These are phyloP conservation scores for Orthosia incerta DNA, from an alignment of 2,888 invertebrate species.

Conservation along the genomic window DNA sequence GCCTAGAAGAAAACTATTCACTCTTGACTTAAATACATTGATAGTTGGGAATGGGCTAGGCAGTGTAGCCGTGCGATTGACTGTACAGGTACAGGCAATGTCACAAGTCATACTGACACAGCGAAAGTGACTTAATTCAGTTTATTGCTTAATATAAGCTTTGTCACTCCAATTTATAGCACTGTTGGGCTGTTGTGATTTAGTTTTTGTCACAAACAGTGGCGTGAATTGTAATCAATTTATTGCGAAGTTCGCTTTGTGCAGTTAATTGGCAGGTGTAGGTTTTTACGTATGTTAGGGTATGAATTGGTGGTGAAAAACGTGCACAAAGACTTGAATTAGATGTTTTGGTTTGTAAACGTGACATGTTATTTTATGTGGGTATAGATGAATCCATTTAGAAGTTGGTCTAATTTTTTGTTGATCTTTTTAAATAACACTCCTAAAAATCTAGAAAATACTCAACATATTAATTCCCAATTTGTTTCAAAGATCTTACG, in stretches of 20 bases:
- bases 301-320: constrained; percentile 1
- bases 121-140: constrained; percentile 66
- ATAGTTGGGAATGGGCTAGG: too few relatives aligned
- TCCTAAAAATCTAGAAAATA: background rate
- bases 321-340: background rate
- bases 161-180: constrained; percentile 56
- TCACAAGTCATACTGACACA: constrained; percentile 66
- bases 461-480: constrained; percentile 24
- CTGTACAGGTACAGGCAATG: constrained; percentile 56
- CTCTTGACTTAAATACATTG: too few relatives aligned
- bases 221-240: constrained; percentile 46
- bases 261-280: constrained; percentile 17
- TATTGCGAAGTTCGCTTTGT: constrained; percentile 26
- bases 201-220: constrained; percentile 47
- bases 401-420: background rate
- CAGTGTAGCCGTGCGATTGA: background rate
- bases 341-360: background rate
- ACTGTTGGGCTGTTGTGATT: constrained; percentile 34
- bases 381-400: background rate
- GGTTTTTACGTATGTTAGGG: constrained; percentile 17
- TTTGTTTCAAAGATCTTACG: constrained; percentile 49
- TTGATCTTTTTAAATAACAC: background rate
- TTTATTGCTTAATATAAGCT: constrained; percentile 47
- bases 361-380: background rate
- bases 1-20: too few relatives aligned